Evolutionary conservation across 2,888 invertebrate genomes (phyloP).

Genomic region (Bimastos eiseni): DNA sequence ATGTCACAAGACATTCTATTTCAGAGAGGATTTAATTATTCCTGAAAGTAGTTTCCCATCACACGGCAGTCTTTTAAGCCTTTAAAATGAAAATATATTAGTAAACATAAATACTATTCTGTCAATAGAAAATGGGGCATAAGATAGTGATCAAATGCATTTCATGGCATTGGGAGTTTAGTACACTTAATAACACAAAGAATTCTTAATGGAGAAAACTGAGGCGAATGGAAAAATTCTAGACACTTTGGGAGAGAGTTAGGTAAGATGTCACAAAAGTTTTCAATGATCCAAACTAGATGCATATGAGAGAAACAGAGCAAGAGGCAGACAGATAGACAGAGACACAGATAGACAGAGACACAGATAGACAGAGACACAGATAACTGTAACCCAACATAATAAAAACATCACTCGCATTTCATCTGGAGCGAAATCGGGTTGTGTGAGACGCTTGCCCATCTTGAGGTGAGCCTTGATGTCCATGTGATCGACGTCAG

Average conservation of each 20-base stretch:
- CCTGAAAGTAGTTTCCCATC: not conserved
- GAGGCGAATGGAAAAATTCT: not conserved
- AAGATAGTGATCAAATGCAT: not conserved
- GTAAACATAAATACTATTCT: not conserved
- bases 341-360: too few species aligned
- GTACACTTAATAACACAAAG: not conserved
- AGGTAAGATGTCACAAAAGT: not conserved
- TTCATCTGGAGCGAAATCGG: conserved; percentile 48
- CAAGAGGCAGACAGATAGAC: too few species aligned
- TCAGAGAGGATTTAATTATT: not conserved
- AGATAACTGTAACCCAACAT: not conserved
- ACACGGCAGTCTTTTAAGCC: not conserved
- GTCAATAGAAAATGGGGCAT: not conserved
- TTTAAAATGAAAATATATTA: not conserved
- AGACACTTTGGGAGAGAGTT: not conserved
- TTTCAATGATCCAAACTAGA: not conserved
- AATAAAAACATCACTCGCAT: conserved; percentile 42
- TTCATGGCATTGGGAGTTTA: not conserved
- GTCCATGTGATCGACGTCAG: conserved; percentile 56
- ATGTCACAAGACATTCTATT: not conserved
- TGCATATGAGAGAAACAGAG: not conserved
- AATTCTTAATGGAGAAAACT: not conserved
- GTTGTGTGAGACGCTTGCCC: conserved; percentile 60
- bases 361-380: too few species aligned
- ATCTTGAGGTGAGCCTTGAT: conserved; percentile 55